Evolutionary conservation across 2,888 invertebrate genomes (phyloP), one percentile per base, ranked within the genome.

Genomic region (Allophyes oxyacanthae): DNA sequence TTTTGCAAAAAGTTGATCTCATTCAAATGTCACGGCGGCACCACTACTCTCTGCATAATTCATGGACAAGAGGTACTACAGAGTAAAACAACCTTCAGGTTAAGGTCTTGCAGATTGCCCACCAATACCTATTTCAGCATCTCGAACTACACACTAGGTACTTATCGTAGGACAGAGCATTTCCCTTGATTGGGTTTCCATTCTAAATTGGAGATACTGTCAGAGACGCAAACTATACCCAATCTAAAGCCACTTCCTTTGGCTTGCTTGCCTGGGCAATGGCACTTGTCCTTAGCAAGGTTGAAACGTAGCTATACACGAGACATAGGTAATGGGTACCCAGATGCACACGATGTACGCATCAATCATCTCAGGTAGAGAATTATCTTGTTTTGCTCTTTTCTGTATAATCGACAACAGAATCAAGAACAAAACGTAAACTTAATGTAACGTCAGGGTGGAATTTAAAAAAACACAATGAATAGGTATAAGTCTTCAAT

Each of bases 51-150:
- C 75, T 89, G 81, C 84, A 89, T 89, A 74, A 88, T 89, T 88
- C 89, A 89, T 88, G 46, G 26, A 36, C 60, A 13, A 25, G 41
- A 70, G 75, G 75, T 75, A 77, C 80, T 75, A 77, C 80, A 75
- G 81, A 86, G 88, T 84, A 86, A 86, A 87, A 83, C 86, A 83
- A 83, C 83, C 86, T 81, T 14, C 88, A 89, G 89, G 90, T 91
- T 90, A 89, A n/a, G n/a, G n/a, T n/a, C n/a, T n/a, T n/a, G n/a
- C n/a, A n/a, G n/a, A n/a, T n/a, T n/a, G n/a, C n/a, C n/a, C n/a
- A n/a, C n/a, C 2, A 20, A 20, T 20, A 20, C 20, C 20, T 20
- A 20, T 20, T 20, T 20, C 4, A n/a, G 20, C 20, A 20, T 20
- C 20, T 15, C 28, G 28, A 28, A 28, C 28, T 8, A 28, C 20